Evolutionary conservation across 1,140 invertebrate species (phyloP).

Genomic region (Drosophila elegans): DNA sequence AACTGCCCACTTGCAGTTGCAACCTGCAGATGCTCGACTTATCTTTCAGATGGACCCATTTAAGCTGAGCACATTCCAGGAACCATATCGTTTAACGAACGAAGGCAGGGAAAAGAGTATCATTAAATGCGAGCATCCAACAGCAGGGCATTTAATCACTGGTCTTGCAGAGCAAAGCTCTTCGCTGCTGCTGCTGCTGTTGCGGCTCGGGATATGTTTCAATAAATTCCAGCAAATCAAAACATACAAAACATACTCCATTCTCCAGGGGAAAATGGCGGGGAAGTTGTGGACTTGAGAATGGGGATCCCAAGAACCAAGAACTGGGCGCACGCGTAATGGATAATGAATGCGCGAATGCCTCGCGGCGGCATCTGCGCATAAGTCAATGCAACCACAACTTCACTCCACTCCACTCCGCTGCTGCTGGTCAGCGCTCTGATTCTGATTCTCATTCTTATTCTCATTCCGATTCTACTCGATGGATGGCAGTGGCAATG

Average conservation of each 20-base stretch:
- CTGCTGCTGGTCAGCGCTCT: slow-evolving; percentile 35
- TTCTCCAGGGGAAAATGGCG: slow-evolving; percentile 10
- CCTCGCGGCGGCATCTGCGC: slow-evolving; percentile 54
- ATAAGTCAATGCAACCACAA: slow-evolving; percentile 52
- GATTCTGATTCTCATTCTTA: slow-evolving; percentile 37
- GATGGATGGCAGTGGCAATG: slow-evolving; percentile 14
- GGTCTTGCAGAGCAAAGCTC: slow-evolving; percentile 21
- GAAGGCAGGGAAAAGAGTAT: slow-evolving; percentile 45
- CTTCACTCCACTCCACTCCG: neutral
- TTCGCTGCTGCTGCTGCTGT: slow-evolving; percentile 2
- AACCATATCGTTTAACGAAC: slow-evolving; percentile 68
- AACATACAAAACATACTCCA: slow-evolving; percentile 48
- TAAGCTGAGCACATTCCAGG: slow-evolving; percentile 54
- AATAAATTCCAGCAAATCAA: slow-evolving; percentile 81
- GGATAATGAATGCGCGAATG: slow-evolving; percentile 78
- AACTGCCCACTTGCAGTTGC: slow-evolving; percentile 33
- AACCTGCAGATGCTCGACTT: slow-evolving; percentile 28
- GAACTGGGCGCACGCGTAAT: slow-evolving; percentile 61
- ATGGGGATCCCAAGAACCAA: slow-evolving; percentile 16
- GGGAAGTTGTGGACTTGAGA: neutral
- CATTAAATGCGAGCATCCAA: slow-evolving; percentile 60
- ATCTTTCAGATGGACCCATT: slow-evolving; percentile 35
- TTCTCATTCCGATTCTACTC: slow-evolving; percentile 6
- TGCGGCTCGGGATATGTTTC: slow-evolving; percentile 61
- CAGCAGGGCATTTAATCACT: slow-evolving; percentile 70